Base-by-base conservation (phyloP, 2,797 vertebrate genomes). In the Austrolebias charrua region DNA sequence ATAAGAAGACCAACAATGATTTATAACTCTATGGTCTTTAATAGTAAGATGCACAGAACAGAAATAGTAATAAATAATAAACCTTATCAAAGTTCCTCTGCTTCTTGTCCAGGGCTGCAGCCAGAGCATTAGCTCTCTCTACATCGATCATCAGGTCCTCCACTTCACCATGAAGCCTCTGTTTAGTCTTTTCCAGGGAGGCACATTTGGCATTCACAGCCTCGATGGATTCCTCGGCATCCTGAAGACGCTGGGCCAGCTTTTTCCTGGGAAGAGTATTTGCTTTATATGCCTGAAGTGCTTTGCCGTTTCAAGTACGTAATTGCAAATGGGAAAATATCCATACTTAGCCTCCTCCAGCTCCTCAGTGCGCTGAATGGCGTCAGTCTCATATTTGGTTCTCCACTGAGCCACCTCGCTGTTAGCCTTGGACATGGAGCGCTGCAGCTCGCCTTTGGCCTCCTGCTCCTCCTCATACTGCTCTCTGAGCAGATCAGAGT, bases 81-180 rank as follows among this genome's bases (percentile, higher is more conserved):
- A 74, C 72, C 52, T 74, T 74, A 31, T 74, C 71, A 52, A 94
- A 94, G 76, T 93, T 94, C 65, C 93, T 93, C 71, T 94, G 91
- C 63, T 95, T 88, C 78, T 87, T 88, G 69, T 88, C 87, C 0
- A 88, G 83, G 59, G 5, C 69, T 7, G 87, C 82, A 24, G 93
- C 94, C 0, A 93, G 92, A 0, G 92, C 88, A 0, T 95, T 95
- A 0, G 94, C 93, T 51, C 94, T 83, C 73, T 96, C 95, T 69
- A 96, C 79, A 0, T 95, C 94, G 0, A 93, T 93, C 94, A 93
- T 94, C 13, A 96, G 82, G 70, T 96, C 94, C 56, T 96, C 94
- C 0, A 96, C 93, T 77, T 96, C 95, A 0, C 89, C 90, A 65
- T 91, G 92, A 58, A 95, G 81, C 2, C 94, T 90, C 82, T 96